Evolutionary conservation across 2,888 invertebrate species (phyloP).

Genomic region (Himalopsyche japonica): DNA sequence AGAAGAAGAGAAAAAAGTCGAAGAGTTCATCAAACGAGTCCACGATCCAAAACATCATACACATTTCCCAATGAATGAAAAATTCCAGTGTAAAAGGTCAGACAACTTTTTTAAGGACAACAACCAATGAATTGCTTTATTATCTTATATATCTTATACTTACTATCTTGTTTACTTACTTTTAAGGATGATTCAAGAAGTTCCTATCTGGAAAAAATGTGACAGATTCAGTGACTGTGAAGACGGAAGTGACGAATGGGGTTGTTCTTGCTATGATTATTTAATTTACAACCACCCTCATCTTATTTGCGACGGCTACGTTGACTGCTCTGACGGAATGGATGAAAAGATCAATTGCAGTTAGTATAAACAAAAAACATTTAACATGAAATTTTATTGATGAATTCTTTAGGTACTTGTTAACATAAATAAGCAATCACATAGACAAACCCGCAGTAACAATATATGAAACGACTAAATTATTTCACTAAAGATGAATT

Average conservation of each 20-base stretch:
- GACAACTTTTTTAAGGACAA: too few relatives aligned
- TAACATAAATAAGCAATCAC: too few relatives aligned
- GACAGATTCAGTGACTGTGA: slow-evolving; percentile 75
- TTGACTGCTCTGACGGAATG: slow-evolving; percentile 73
- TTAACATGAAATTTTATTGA: too few relatives aligned
- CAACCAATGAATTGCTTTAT: neutral
- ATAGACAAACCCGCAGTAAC: too few relatives aligned
- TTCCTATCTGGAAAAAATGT: slow-evolving; percentile 65
- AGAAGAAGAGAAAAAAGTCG: neutral
- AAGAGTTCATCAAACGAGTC: neutral
- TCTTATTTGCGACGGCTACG: slow-evolving; percentile 73
- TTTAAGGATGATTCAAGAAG: slow-evolving; percentile 67
- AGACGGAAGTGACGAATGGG: slow-evolving; percentile 78
- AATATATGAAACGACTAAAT: too few relatives aligned
- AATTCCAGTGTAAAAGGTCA: slow-evolving; percentile 56
- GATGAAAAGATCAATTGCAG: slow-evolving; percentile 73
- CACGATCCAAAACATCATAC: neutral
- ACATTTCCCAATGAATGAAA: neutral
- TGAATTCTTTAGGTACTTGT: too few relatives aligned
- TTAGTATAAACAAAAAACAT: too few relatives aligned
- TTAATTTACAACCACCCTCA: slow-evolving; percentile 57
- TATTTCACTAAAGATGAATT: too few relatives aligned
- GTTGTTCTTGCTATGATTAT: slow-evolving; percentile 74
- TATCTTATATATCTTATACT: neutral
- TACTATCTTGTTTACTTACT: neutral